Conservation (phyloP, 2,797 vertebrate species). For the Sciurus carolinensis region DNA sequence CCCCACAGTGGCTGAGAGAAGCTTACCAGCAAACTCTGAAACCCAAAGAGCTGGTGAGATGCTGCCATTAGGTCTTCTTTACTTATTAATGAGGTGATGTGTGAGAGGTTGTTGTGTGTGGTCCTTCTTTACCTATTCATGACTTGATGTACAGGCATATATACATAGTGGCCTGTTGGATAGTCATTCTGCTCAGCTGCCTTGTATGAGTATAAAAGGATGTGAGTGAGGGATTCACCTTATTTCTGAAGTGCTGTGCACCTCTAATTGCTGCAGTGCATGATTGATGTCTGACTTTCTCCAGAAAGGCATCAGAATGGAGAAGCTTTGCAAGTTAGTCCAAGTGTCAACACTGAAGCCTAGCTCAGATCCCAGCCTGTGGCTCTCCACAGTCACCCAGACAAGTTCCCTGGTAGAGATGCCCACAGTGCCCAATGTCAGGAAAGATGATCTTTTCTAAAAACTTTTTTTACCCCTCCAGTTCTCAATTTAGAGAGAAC, state of each 20-base stretch:
- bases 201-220: not conserved
- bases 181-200: not conserved
- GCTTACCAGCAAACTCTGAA: not conserved
- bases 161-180: not conserved
- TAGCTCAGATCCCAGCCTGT: too few species aligned
- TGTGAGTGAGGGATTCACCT: too few species aligned
- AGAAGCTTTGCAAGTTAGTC: not conserved
- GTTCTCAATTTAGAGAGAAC: not conserved
- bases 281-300: not conserved
- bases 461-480: not conserved
- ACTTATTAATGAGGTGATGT: too few species aligned
- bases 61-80: too few species aligned
- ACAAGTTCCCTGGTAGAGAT: not conserved
- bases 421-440: fast-evolving
- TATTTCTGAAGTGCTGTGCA: not conserved
- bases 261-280: too few species aligned
- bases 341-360: too few species aligned
- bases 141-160: not conserved
- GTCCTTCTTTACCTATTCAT: not conserved
- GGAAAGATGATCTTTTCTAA: not conserved
- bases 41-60: not conserved
- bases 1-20: too few species aligned
- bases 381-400: too few species aligned
- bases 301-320: too few species aligned
- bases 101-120: too few species aligned